phyloP scores from a whole-genome alignment of 2,888 invertebrate species.

The Holacanthella duospinosa region DNA sequence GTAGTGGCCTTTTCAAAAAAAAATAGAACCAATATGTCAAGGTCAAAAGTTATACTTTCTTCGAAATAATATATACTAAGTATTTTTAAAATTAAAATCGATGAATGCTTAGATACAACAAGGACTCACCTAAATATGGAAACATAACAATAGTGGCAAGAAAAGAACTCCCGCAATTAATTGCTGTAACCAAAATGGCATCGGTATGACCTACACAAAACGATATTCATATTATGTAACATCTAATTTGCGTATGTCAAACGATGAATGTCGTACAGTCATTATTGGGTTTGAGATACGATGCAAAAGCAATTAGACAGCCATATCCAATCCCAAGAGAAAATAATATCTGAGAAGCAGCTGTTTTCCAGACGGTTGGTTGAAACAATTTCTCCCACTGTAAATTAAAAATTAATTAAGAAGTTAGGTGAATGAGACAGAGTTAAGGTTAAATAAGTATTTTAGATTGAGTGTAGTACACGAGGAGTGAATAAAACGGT shows the following conservation, averaged over 20 bases:
- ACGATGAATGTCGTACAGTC: slow-evolving; percentile 11
- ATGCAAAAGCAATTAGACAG: slow-evolving; percentile 20
- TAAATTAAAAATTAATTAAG: slow-evolving; percentile 5
- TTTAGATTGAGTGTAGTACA: slow-evolving; percentile 9
- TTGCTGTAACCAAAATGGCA: slow-evolving; percentile 16
- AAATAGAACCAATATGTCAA: neutral
- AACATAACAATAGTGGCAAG: slow-evolving; percentile 22
- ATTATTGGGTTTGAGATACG: slow-evolving; percentile 16
- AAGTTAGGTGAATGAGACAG: neutral
- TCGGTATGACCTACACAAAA: slow-evolving; percentile 7
- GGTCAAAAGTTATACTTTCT: no score
- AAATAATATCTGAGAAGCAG: slow-evolving; percentile 27
- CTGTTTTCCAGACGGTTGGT: slow-evolving; percentile 17
- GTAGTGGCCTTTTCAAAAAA: neutral
- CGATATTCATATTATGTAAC: no score
- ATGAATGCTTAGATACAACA: no score
- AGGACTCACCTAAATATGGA: slow-evolving; percentile 15
- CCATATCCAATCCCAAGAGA: slow-evolving; percentile 19
- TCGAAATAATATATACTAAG: no score
- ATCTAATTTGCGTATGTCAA: no score
- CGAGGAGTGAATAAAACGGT: slow-evolving; percentile 16
- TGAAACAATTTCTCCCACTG: slow-evolving; percentile 39
- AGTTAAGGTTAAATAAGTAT: neutral
- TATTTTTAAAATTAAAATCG: no score
- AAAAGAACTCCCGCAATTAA: slow-evolving; percentile 20